These are phyloP conservation scores for Platypus cylindrus DNA, from an alignment of 2,888 invertebrate genomes.

Conservation along the genomic window DNA sequence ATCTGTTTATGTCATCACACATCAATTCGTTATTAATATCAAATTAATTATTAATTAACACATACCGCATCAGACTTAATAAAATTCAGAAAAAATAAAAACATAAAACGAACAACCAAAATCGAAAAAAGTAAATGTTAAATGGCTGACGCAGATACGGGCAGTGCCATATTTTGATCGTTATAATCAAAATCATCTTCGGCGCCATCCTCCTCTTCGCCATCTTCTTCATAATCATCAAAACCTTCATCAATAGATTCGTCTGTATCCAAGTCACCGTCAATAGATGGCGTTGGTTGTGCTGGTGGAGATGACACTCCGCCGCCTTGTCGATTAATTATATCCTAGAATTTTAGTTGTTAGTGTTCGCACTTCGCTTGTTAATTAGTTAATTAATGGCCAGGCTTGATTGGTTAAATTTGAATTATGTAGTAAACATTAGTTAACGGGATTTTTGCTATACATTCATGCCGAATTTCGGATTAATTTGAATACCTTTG, in stretches of 20 bases:
- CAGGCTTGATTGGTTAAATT: too few species aligned
- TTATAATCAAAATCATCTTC: constrained; percentile 50
- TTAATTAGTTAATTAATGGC: too few species aligned
- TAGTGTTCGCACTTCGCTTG: not conserved
- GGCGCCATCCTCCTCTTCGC: constrained; percentile 38
- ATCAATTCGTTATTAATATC: too few species aligned
- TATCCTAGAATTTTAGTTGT: not conserved
- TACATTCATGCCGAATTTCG: too few species aligned
- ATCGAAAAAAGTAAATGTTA: constrained; percentile 26
- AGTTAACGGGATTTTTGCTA: too few species aligned
- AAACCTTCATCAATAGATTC: constrained; percentile 41
- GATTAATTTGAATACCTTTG: constrained; percentile 48
- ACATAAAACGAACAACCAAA: constrained; percentile 14
- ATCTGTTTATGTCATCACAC: too few species aligned
- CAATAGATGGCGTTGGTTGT: constrained; percentile 27
- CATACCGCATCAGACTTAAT: too few species aligned
- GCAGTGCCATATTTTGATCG: constrained; percentile 31
- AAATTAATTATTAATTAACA: too few species aligned
- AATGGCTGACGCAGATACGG: constrained; percentile 25
- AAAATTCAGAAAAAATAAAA: too few species aligned
- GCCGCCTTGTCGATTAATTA: not conserved
- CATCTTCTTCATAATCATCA: constrained; percentile 45
- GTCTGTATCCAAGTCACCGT: constrained; percentile 38
- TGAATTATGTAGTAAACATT: too few species aligned
- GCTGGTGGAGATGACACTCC: too few species aligned